A percentile compares a stretch with the other conserved stretches of the same genome.
Evolutionary conservation across 2,113 vertebrate species (phyloP).

Genomic region (Semnopithecus entellus): DNA sequence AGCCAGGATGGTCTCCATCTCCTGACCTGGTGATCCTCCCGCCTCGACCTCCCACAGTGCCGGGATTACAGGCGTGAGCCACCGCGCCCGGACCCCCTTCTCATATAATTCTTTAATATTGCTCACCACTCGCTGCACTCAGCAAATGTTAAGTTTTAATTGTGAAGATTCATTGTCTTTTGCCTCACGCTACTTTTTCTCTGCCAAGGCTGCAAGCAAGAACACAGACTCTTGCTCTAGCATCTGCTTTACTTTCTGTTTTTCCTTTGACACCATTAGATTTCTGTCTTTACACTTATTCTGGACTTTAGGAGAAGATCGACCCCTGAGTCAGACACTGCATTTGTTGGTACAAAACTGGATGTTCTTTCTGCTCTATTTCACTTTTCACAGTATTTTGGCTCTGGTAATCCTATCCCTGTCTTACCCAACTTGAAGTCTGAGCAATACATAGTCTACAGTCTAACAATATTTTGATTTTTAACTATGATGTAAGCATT

Average conservation of each 20-base stretch:
- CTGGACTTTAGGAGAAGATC: background rate
- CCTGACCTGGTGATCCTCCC: too few relatives aligned
- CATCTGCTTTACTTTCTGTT: background rate
- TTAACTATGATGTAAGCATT: background rate
- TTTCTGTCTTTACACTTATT: background rate
- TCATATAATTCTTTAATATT: background rate
- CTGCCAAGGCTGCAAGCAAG: background rate
- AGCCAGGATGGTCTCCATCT: too few relatives aligned
- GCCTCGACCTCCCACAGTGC: too few relatives aligned
- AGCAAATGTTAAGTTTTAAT: background rate
- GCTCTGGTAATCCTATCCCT: background rate
- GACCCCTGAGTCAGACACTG: background rate
- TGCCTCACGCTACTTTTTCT: background rate
- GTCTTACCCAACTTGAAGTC: background rate
- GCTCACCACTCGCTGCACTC: background rate
- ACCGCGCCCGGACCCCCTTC: background rate
- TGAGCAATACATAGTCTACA: background rate
- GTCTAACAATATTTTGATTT: background rate
- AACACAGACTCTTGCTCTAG: background rate
- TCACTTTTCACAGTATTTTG: background rate
- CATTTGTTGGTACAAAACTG: background rate
- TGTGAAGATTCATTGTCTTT: background rate
- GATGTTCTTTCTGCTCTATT: background rate
- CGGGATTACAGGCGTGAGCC: too few relatives aligned
- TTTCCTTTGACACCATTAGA: background rate